Evolutionary conservation across 2,888 invertebrate species (phyloP), one percentile per base, ranked within the genome.

Genomic region (Hypena proboscidalis): DNA sequence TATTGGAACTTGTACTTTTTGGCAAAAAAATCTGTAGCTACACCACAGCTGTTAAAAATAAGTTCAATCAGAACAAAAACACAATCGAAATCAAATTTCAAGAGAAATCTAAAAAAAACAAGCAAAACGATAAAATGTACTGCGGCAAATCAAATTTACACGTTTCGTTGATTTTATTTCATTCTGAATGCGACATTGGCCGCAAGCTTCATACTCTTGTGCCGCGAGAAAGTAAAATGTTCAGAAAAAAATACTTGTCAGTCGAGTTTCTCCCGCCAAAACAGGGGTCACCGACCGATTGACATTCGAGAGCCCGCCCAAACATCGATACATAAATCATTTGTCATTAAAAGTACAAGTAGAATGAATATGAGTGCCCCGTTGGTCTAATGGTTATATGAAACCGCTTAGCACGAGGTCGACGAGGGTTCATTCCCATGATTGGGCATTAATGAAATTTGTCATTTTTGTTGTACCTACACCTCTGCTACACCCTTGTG

Each of bases 251-350:
- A 86, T 84, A 84, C 80, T 77, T 56, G 80, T 69, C 73, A 50
- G 75, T 73, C 82, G 62, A 85, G 90, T 90, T 89, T 88, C 89
- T 86, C 88, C 89, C 89, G 88, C 89, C 90, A 87, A 90, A 90
- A 83, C 79, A 29, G 75, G 80, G 85, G 74, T 80, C 87, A 80
- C 31, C 86, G 89, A 83, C 89, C 90, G 83, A 81, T 83, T 89
- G 89, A 90, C 88, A 88, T 84, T 85, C 83, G 77, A 80, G 81
- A 63, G 75, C 67, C 66, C 71, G 66, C 72, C 67, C 64, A 59
- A 59, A 59, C 49, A 63, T 71, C 62, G 63, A 70, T 58, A 64
- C 57, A 10, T 29, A 27, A 23, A 10, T 7, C 14, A 13, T 3
- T 11, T 9, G n/a, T 21, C 7, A 11, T 19, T 20, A 1, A 32